These are phyloP conservation scores for Danio albolineatus DNA, from an alignment of 2,797 vertebrate species.

Conservation along the genomic window DNA sequence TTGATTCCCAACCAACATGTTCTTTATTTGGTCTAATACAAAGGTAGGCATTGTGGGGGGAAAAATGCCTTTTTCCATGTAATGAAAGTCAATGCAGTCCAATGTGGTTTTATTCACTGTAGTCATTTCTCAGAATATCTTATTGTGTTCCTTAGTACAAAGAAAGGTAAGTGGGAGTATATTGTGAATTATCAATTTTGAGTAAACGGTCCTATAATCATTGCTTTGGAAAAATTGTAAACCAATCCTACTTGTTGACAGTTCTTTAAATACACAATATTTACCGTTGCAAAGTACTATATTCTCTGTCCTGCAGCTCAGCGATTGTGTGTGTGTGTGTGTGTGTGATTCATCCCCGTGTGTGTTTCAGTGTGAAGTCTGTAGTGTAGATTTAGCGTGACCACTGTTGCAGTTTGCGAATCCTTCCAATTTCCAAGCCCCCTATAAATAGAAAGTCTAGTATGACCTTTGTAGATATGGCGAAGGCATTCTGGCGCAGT, in stretches of 20 bases:
- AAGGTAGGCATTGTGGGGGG: neutral
- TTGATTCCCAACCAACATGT: neutral
- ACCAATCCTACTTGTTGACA: neutral
- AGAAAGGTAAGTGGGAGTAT: neutral
- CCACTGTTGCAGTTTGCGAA: constrained; percentile 51
- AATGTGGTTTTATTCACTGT: neutral
- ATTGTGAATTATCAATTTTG: too few species aligned
- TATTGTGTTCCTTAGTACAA: neutral
- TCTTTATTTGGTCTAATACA: neutral
- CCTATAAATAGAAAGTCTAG: constrained; percentile 67
- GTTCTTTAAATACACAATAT: neutral
- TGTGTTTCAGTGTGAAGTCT: constrained; percentile 1
- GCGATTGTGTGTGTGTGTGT: neutral
- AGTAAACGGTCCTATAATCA: neutral
- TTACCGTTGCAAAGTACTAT: neutral
- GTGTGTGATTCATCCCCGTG: constrained; percentile 10
- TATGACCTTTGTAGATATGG: constrained; percentile 66
- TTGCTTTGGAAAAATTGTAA: neutral
- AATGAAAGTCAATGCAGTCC: neutral
- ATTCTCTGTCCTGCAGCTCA: neutral
- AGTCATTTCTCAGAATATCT: neutral
- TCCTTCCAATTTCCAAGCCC: constrained; percentile 60
- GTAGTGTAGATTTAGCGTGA: constrained; percentile 38
- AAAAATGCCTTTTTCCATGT: neutral
- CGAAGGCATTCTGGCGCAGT: constrained; percentile 33